Base-by-base conservation (phyloP, 2,797 vertebrate genomes). In the Gymnoscopelus braueri region DNA sequence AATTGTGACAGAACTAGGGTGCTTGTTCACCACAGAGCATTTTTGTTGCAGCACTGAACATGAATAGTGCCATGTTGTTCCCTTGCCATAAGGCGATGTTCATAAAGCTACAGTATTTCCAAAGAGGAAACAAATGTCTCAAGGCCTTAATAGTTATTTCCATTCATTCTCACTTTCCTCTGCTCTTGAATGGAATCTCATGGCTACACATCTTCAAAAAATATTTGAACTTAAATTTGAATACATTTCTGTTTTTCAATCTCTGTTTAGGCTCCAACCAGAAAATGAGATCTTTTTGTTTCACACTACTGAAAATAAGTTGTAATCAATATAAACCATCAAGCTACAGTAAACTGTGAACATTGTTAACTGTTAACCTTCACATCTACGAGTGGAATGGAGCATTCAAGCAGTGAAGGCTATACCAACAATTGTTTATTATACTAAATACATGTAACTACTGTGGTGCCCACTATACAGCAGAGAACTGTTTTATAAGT, bases 1-100 rank as follows among this genome's bases (percentile, higher is more conserved):
- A 15, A 72, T 63, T 51, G 50, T 57, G 8, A 49, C 32, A 15
- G 19, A 35, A 61, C 11, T 23, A 60, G n/a, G 47, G 9, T 29
- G 24, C 52, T 23, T 59, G 49, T 52, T 57, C 24, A 35, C 29
- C 50, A 53, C 49, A 35, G 14, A 26, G 48, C 9, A 59, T 32
- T 51, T 52, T 4, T 35, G 6, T 15, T 15, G 10, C 12, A 63
- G 8, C 39, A 44, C 39, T 3, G 12, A 61, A 3, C 50, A 51
- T 51, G 24, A 61, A 52, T 32, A 32, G 48, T 15, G 35, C n/a
- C 3, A 60, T 23, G 35, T 12, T 47, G 10, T 47, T 60, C n/a
- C 59, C n/a, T 29, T 52, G 13, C 4, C 44, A 48, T 35, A 35
- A 5, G 32, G 32, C 32, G 5, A 35, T 44, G 39, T 44, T 44